Base-by-base conservation (phyloP, 1,140 invertebrate genomes). In the Frieseomelitta varia region DNA sequence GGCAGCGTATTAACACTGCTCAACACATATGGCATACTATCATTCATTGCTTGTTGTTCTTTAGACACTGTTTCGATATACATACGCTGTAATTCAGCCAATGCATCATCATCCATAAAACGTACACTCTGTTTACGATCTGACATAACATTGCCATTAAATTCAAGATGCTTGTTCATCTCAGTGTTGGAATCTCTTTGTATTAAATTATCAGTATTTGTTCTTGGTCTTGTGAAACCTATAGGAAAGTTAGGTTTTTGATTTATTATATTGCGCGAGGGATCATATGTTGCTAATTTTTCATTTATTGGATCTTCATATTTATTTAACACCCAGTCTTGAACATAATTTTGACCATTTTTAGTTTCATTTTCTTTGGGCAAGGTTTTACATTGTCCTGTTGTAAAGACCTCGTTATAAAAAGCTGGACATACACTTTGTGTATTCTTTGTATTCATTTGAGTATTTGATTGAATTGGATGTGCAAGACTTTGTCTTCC, bases 71-170 rank as follows among this genome's bases (percentile, higher is more conserved):
- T 76, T 65, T 92, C 87, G 12, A 90, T 75, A 47, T 88, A 93
- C 65, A 93, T 89, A 30, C 91, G 89, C 17, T 91, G 88, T 24
- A 94, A 76, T 53, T 94, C 93, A 14, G 91, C 90, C 6, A 94
- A 87, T 0, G 91, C 91, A 4, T 92, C 91, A 2, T 92, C 91
- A 1, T 93, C 90, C 88, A 79, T 86, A 24, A 80, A 90, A 17
- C 87, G 85, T 39, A 87, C 84, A 56, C 87, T 88, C 8, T 85
- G 90, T 58, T 90, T 89, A 27, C 88, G 53, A 78, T 77, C 51
- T 55, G 65, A 63, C 19, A 79, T 0, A 14, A 55, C 30, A 65
- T 89, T 87, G 10, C 51, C 47, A 19, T 87, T 88, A 21, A 92
- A 94, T 65, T 84, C 92, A 21, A 93, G 85, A 0, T 78, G 78